Evolutionary conservation across 2,797 vertebrate genomes (phyloP).

Genomic region (Rhincodon typus): DNA sequence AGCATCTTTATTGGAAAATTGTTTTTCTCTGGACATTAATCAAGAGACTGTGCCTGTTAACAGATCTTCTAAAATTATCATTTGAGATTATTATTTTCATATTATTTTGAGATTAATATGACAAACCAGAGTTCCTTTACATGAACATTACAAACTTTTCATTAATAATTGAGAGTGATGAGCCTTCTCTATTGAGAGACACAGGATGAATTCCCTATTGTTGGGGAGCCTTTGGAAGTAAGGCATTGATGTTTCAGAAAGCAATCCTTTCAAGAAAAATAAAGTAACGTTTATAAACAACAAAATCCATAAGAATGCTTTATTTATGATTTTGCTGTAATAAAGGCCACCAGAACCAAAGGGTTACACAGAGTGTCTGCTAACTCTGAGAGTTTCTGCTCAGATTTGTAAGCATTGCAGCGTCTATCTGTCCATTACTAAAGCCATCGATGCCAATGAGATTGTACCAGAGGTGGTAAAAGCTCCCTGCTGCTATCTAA

Average conservation of each 20-base stretch:
- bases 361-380: neutral
- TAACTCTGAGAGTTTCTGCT: neutral
- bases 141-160: neutral
- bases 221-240: neutral
- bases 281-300: neutral
- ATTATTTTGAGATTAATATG: neutral
- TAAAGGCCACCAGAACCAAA: neutral
- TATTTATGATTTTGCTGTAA: neutral
- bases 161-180: neutral
- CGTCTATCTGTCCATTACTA: neutral
- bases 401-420: neutral
- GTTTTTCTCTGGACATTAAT: neutral
- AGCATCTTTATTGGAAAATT: neutral
- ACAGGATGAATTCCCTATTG: neutral
- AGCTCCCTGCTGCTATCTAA: neutral
- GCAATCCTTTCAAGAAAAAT: neutral
- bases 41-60: neutral
- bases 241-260: neutral
- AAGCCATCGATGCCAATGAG: neutral
- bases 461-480: neutral
- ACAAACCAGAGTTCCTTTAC: neutral
- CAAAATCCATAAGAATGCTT: neutral
- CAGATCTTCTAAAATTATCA: no score
- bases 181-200: neutral
- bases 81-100: neutral